These are phyloP conservation scores for Emmelina monodactyla DNA, from an alignment of 2,888 invertebrate species.

Conservation along the genomic window DNA sequence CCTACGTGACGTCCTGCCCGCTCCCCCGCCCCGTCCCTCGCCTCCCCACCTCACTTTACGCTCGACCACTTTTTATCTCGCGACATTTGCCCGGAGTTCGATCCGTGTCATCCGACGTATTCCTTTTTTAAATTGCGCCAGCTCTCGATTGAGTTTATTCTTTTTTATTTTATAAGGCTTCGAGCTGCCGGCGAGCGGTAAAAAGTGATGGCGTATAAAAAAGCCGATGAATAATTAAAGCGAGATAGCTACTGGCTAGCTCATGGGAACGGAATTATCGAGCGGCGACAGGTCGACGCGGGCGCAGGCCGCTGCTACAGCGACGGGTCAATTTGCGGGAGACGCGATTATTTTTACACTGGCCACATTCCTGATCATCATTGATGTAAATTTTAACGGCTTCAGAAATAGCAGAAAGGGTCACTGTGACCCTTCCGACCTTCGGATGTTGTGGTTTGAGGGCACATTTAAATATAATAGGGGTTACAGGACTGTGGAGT, in stretches of 20 bases:
- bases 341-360: constrained; percentile 38
- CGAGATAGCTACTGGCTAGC: constrained; percentile 62
- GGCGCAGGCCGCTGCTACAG: constrained; percentile 39
- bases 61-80: constrained; percentile 63
- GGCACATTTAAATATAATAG: constrained; percentile 61
- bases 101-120: constrained; percentile 66
- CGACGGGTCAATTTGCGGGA: constrained; percentile 63
- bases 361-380: constrained; percentile 12
- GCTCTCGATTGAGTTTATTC: constrained; percentile 35
- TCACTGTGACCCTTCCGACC: constrained; percentile 33
- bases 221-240: constrained; percentile 66
- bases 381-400: not conserved
- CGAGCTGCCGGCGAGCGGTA: constrained; percentile 30
- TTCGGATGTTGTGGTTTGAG: constrained; percentile 48
- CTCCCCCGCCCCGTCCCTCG: constrained; percentile 18
- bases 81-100: constrained; percentile 68
- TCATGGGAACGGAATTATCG: constrained; percentile 63
- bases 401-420: constrained; percentile 19
- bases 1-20: constrained; percentile 62
- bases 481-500: constrained; percentile 43
- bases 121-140: constrained; percentile 63
- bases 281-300: constrained; percentile 53
- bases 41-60: constrained; percentile 25
- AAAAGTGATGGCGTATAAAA: constrained; percentile 46
- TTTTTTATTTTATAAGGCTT: constrained; percentile 60